Evolutionary conservation across 2,797 vertebrate species (phyloP), one percentile per base, ranked within the genome.

Genomic region (Pseudochirops corinnae): DNA sequence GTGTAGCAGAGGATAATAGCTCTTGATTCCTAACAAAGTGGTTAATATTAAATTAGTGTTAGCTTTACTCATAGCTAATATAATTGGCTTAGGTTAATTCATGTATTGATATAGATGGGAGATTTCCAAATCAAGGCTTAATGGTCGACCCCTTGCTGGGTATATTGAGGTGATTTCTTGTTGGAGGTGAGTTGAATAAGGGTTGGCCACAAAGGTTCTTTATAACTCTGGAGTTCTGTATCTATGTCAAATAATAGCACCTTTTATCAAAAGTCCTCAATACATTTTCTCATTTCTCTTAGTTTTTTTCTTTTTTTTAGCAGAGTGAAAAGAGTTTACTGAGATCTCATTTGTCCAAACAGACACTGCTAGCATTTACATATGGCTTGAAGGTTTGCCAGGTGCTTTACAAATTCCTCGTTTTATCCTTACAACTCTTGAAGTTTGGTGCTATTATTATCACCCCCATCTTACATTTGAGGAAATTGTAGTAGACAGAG

Each of bases 31-130:
- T 95, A 56, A 12, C 21, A 56, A 55, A 90, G 33, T 53, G 82
- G 33, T 92, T 57, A 57, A n/a, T 91, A 57, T 94, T 92, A 82
- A 90, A 56, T 55, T 55, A 91, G 74, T 4, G 31, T 74, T 93
- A 46, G 58, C 90, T 96, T 95, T 95, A 90, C n/a, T 94, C 56
- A 58, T 7, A 56, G 53, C 28, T 87, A 90, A 90, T 39, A 60
- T 87, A 55, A 56, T 74, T 91, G 94, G 7, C 91, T 74, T 92
- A 52, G 90, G 87, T 52, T 92, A 50, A 62, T 96, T 95, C 67
- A n/a, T 31, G 28, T 82, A 46, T 24, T 82, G n/a, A 46, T 82
- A 46, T 24, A 82, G 39, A 46, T 82, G 21, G 39, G n/a, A 82
- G 67, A 82, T 46, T 18, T 82, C 46, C 39, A 46, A 82, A 6